Base-by-base conservation (phyloP, 2,113 vertebrate species). In the Ammospiza caudacuta region DNA sequence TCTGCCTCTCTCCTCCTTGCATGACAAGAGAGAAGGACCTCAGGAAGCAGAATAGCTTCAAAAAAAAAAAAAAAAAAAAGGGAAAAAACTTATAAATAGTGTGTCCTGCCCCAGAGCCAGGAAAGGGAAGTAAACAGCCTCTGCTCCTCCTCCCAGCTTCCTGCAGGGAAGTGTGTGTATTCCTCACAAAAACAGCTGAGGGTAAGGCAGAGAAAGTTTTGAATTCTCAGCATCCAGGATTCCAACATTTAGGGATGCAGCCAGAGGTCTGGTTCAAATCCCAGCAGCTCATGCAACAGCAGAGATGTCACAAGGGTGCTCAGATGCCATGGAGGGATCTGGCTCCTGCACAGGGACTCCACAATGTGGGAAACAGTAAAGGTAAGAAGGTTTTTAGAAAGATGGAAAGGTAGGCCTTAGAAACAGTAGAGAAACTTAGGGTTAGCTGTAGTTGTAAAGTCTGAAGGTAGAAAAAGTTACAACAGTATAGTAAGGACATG, bases 81-180 rank as follows among this genome's bases (percentile, higher is more conserved):
- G 46, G 15, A 92, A 93, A 89, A 90, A 58, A n/a, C 92, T 96
- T 96, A 83, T 93, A 96, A 97, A 97, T 75, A 94, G 94, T 80
- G 18, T 43, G 51, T 81, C 84, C 73, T 74, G 57, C 24, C 24
- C 33, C 81, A n/a, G 46, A 68, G 96, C 69, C 93, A 66, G 89
- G 76, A 86, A 94, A 94, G 83, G 94, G 87, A 95, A 95, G 86
- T 55, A 87, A 95, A 92, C 81, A 95, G 90, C 67, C 52, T 64
- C 24, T 72, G 85, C 82, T 95, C 49, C 61, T 64, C 75, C 81
- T 95, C 73, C 85, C 0, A 0, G 64, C 85, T 89, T 97, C 95
- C 91, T 68, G 46, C 62, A 4, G 79, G 90, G 91, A 90, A 80
- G 43, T 67, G 57, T 49, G 25, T 6, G 0, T 31, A 22, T 20